A percentile compares a stretch with the other conserved stretches of the same genome.
Evolutionary conservation across 2,113 vertebrate species (phyloP).

Genomic region (Embiotoca jacksoni): DNA sequence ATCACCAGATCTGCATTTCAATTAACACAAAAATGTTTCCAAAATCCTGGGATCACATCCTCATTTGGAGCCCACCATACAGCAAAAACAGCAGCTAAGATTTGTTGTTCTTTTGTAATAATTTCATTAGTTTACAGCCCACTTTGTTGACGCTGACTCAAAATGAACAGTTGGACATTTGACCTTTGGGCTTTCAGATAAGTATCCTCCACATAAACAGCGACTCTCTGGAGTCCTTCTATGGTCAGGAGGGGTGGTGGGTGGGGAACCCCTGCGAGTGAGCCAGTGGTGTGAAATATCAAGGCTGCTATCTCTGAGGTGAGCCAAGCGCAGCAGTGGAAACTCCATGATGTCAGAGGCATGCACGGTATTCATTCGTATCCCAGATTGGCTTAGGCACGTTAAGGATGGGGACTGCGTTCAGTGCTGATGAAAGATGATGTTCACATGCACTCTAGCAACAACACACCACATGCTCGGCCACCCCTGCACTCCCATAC

Average conservation of each 20-base stretch:
- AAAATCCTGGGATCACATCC: background rate
- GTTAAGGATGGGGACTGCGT: slow-evolving; percentile 45
- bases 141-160: background rate
- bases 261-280: slow-evolving; percentile 76
- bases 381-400: slow-evolving; percentile 65
- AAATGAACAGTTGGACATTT: slow-evolving; percentile 27
- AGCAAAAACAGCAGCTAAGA: background rate
- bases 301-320: slow-evolving; percentile 68
- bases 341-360: slow-evolving; percentile 82
- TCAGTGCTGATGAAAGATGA: slow-evolving; percentile 61
- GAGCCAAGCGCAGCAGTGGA: slow-evolving; percentile 73
- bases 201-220: slow-evolving; percentile 49
- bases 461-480: slow-evolving; percentile 23
- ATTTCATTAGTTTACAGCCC: background rate
- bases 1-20: background rate
- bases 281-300: slow-evolving; percentile 74
- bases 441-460: slow-evolving; percentile 42
- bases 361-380: slow-evolving; percentile 48
- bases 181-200: slow-evolving; percentile 57
- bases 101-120: background rate
- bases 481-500: background rate
- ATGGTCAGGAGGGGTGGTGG: slow-evolving; percentile 71
- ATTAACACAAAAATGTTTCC: background rate
- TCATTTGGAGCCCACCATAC: background rate
- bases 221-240: slow-evolving; percentile 60